phyloP scores from a whole-genome alignment of 2,888 invertebrate species.

The Patella caerulea region DNA sequence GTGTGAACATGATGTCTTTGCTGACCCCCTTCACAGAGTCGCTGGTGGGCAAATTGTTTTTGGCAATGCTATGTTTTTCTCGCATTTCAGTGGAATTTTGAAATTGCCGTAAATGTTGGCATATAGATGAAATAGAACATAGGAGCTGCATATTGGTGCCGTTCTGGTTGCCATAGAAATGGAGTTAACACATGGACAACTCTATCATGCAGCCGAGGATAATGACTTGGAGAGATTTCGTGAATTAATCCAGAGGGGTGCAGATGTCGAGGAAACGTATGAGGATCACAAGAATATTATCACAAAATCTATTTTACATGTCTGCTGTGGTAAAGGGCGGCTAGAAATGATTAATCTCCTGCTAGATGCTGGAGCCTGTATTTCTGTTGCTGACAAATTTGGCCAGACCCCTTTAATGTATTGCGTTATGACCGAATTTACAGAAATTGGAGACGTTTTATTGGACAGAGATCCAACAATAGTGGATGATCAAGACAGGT shows the following conservation, averaged over 20 bases:
- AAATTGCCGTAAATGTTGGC: too few species aligned
- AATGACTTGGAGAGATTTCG: constrained; percentile 37
- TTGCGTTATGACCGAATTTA: constrained; percentile 48
- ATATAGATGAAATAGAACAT: too few species aligned
- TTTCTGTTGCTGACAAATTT: constrained; percentile 59
- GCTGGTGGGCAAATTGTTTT: too few species aligned
- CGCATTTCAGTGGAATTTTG: too few species aligned
- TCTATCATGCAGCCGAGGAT: constrained; percentile 45
- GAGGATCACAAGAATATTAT: constrained; percentile 56
- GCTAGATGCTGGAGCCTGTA: constrained; percentile 51
- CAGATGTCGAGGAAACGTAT: constrained; percentile 52
- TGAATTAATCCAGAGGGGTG: constrained; percentile 46
- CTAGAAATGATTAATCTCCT: constrained; percentile 54
- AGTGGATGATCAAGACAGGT: constrained; percentile 43
- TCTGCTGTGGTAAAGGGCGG: constrained; percentile 63
- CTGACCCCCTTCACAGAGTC: too few species aligned
- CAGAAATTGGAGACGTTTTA: constrained; percentile 52
- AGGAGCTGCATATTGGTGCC: too few species aligned
- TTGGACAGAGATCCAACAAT: constrained; percentile 36
- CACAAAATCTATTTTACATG: constrained; percentile 59
- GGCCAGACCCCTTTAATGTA: constrained; percentile 64
- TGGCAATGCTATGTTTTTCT: too few species aligned
- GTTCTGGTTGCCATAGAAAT: too few species aligned
- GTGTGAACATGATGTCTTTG: too few species aligned
- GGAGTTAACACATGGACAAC: not conserved